Conservation (phyloP, 2,113 vertebrate genomes). For the Spea multiplicata region DNA sequence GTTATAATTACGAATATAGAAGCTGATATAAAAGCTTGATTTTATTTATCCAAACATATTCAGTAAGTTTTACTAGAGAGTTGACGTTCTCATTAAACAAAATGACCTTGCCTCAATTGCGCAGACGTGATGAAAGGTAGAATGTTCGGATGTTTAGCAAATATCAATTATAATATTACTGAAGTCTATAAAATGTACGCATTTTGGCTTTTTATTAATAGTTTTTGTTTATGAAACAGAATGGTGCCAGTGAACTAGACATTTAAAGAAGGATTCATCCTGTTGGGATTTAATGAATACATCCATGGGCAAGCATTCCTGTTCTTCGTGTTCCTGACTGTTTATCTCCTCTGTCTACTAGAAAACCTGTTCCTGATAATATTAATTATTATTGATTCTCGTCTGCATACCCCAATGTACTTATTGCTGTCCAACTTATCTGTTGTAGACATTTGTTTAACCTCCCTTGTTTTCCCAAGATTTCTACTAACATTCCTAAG, state of each 20-base stretch:
- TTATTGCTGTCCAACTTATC: constrained; percentile 54
- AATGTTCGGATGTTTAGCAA: neutral
- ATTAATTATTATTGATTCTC: constrained; percentile 39
- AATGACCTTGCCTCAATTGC: too few relatives aligned
- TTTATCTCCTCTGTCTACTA: constrained; percentile 42
- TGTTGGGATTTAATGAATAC: constrained; percentile 51
- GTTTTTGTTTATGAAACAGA: neutral
- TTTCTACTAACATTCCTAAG: constrained; percentile 44
- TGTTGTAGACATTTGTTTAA: constrained; percentile 53
- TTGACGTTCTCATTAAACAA: too few relatives aligned
- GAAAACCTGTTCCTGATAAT: constrained; percentile 49
- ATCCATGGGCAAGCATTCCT: neutral
- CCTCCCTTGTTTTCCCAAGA: constrained; percentile 52
- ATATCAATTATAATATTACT: neutral
- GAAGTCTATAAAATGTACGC: neutral
- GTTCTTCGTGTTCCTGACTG: constrained; percentile 45
- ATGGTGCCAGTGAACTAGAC: constrained; percentile 24
- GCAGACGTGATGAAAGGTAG: neutral
- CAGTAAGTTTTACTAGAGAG: too few relatives aligned
- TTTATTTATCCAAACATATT: too few relatives aligned
- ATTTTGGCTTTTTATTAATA: neutral
- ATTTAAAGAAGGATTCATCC: constrained; percentile 41
- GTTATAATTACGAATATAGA: too few relatives aligned
- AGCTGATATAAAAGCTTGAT: too few relatives aligned
- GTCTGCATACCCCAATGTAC: constrained; percentile 55